Conservation (phyloP, 2,888 invertebrate species). For the Patella pellucida region DNA sequence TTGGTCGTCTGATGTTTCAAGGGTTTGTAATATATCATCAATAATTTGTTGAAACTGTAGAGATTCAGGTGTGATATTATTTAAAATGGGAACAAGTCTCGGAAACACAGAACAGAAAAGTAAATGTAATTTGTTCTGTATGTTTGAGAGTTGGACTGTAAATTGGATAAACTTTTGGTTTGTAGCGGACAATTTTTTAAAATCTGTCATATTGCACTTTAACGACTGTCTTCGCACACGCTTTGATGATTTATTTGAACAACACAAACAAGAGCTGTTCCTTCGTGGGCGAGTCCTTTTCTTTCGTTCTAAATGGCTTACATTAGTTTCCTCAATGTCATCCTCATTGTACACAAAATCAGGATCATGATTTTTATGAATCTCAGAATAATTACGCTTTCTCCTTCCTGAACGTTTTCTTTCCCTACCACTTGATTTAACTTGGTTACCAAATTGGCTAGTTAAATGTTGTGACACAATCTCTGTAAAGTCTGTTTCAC, state of each 20-base stretch:
- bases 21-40: neutral
- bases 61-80: neutral
- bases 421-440: neutral
- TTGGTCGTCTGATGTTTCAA: neutral
- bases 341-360: neutral
- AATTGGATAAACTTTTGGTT: neutral
- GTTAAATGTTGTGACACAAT: too few relatives aligned
- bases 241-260: neutral
- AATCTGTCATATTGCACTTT: neutral
- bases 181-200: neutral
- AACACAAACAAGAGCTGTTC: neutral
- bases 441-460: neutral
- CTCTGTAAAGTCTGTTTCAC: too few relatives aligned
- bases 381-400: neutral
- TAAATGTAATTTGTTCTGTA: neutral
- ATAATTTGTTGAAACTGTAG: neutral
- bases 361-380: neutral
- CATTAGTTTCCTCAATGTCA: neutral
- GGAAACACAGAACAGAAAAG: slow-evolving; percentile 1
- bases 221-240: neutral
- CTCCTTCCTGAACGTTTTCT: neutral
- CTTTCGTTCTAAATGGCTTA: neutral
- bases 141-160: neutral
- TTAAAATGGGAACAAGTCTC: neutral
- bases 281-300: neutral